Conservation (phyloP, 2,888 invertebrate genomes). For the Callyntrura guangdongensis region DNA sequence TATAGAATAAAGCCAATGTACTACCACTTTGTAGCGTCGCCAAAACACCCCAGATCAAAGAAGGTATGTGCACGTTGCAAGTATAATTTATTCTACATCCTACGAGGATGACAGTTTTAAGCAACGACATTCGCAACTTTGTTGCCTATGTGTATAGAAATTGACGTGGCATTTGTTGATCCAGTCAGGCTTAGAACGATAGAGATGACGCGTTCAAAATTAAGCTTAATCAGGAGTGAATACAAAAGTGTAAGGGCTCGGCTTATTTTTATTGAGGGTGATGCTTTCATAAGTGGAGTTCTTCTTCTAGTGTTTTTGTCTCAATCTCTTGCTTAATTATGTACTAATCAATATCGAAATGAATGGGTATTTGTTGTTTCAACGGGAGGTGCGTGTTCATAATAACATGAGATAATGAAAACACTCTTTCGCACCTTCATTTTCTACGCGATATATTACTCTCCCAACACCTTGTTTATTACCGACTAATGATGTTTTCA, state of each 20-base stretch:
- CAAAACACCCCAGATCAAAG: too few relatives aligned
- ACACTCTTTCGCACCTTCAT: background rate
- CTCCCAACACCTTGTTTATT: background rate
- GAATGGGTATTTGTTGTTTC: background rate
- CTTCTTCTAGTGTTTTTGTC: background rate
- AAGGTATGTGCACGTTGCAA: too few relatives aligned
- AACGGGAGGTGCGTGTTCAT: background rate
- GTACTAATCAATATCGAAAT: background rate
- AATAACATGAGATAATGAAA: conserved; percentile 19
- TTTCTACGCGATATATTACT: background rate
- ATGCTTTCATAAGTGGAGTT: background rate
- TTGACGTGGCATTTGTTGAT: too few relatives aligned
- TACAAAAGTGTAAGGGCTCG: background rate
- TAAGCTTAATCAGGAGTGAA: background rate
- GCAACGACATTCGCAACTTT: too few relatives aligned
- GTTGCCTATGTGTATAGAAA: too few relatives aligned
- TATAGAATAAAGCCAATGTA: too few relatives aligned
- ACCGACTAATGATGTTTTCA: conserved; percentile 15
- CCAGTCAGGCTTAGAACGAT: background rate
- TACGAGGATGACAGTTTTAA: too few relatives aligned
- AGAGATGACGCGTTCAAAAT: background rate
- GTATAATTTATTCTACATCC: too few relatives aligned
- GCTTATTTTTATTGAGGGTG: background rate
- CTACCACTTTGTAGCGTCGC: too few relatives aligned
- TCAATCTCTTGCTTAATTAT: background rate